These are phyloP conservation scores for Papilio protenor DNA, from an alignment of 2,888 invertebrate species.

Conservation along the genomic window DNA sequence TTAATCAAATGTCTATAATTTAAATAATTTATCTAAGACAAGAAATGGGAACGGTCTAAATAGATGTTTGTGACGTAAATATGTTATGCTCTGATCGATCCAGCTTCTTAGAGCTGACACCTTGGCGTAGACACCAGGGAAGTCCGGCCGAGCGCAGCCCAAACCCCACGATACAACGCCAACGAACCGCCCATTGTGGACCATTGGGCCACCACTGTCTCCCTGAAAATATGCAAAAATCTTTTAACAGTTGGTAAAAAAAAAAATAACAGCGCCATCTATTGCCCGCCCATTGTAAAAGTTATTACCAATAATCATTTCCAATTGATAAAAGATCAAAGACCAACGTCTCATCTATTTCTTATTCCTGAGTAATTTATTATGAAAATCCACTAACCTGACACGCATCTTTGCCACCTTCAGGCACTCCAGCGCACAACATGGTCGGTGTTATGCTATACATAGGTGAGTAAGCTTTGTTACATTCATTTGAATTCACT, in stretches of 20 bases:
- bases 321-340: no score
- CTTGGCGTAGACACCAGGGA: slow-evolving; percentile 78
- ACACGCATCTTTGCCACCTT: slow-evolving; percentile 82
- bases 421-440: slow-evolving; percentile 84
- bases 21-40: slow-evolving; percentile 13
- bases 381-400: slow-evolving; percentile 56
- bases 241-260: neutral
- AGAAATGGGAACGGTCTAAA: slow-evolving; percentile 13
- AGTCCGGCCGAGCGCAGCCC: slow-evolving; percentile 77
- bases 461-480: slow-evolving; percentile 71
- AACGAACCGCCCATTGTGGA: slow-evolving; percentile 73
- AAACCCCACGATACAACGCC: slow-evolving; percentile 80
- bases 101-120: slow-evolving; percentile 73
- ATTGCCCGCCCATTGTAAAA: neutral
- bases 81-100: slow-evolving; percentile 63
- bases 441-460: slow-evolving; percentile 81
- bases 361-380: neutral
- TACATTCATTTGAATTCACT: slow-evolving; percentile 78
- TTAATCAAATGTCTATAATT: neutral
- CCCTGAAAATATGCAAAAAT: slow-evolving; percentile 65
- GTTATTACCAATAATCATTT: no score
- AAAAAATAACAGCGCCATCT: neutral
- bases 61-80: neutral
- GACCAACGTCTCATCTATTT: no score
- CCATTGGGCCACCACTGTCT: slow-evolving; percentile 78